These are phyloP conservation scores for Halotydeus destructor DNA, from an alignment of 1,140 invertebrate genomes.

Conservation along the genomic window DNA sequence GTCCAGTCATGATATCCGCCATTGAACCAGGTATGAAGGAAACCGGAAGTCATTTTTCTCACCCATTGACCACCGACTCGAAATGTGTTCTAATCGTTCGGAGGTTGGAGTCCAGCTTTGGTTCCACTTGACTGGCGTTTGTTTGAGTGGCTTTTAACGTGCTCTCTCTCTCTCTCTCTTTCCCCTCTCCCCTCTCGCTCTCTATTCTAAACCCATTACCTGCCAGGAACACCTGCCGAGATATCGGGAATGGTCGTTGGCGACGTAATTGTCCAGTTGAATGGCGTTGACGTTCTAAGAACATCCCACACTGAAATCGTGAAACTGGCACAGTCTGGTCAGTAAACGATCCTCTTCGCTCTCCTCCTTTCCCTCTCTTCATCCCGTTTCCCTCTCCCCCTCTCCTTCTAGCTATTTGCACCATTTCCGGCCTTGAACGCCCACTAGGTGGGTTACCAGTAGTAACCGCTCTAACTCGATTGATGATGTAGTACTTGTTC, in stretches of 20 bases:
- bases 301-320: conserved; percentile 86
- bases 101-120: not conserved
- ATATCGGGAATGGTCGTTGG: conserved; percentile 73
- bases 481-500: no score
- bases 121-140: no score
- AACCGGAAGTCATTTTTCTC: not conserved
- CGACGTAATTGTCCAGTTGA: conserved; percentile 77
- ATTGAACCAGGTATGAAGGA: conserved; percentile 39
- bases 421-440: no score
- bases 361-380: not conserved
- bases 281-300: conserved; percentile 70
- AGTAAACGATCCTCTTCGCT: conserved; percentile 17
- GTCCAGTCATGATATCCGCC: conserved; percentile 80
- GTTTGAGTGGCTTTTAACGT: no score
- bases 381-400: no score
- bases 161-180: no score
- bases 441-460: no score
- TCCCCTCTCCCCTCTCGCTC: no score
- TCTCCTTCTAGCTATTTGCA: no score
- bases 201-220: no score
- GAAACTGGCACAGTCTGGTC: conserved; percentile 64
- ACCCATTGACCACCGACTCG: not conserved
- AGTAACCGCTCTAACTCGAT: no score
- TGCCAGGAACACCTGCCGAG: conserved; percentile 49
- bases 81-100: not conserved